Conservation (phyloP, 2,797 vertebrate genomes). For the Antrozous pallidus region DNA sequence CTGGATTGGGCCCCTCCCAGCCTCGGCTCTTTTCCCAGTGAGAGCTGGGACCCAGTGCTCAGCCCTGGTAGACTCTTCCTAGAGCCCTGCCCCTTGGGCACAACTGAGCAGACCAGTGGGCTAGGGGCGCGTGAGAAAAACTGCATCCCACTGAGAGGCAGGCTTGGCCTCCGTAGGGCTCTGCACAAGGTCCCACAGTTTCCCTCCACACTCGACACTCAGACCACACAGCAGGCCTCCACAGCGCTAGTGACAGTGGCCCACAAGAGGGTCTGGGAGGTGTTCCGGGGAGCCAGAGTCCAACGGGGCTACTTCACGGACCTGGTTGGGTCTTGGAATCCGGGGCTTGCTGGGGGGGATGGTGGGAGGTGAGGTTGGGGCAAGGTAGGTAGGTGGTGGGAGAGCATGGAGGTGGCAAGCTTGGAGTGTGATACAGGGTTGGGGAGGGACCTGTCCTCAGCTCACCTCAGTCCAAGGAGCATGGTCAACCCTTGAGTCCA, state of each 20-base stretch:
- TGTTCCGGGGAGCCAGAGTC: background rate
- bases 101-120: background rate
- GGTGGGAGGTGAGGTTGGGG: background rate
- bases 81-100: background rate
- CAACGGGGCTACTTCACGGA: background rate
- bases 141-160: background rate
- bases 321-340: background rate
- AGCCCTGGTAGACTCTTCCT: background rate
- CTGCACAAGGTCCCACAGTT: fast-evolving
- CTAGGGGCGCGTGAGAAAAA: background rate
- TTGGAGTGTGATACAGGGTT: background rate
- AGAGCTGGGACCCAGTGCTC: background rate
- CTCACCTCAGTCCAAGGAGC: background rate
- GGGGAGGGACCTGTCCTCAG: background rate
- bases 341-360: background rate
- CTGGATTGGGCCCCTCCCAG: background rate
- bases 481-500: background rate
- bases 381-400: too few species aligned
- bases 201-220: background rate
- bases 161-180: fast-evolving
- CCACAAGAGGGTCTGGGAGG: too few species aligned
- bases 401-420: background rate
- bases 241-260: background rate
- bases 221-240: fast-evolving
- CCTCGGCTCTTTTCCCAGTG: background rate